phyloP scores from a whole-genome alignment of 2,888 invertebrate genomes.

The Brachypterus glaber region DNA sequence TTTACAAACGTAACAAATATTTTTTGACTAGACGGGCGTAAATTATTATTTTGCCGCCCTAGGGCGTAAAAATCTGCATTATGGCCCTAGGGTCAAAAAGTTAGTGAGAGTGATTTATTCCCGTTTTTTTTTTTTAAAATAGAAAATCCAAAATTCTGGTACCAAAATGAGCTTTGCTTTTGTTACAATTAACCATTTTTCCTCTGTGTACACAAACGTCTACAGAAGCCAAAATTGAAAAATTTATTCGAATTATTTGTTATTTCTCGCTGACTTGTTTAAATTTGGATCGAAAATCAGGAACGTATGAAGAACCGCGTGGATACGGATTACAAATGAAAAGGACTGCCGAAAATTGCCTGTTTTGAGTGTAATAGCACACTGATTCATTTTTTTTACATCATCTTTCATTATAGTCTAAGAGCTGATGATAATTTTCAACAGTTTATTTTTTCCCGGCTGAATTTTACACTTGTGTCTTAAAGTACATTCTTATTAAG shows the following conservation, averaged over 20 bases:
- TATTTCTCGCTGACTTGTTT: slow-evolving; percentile 19
- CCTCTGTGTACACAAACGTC: slow-evolving; percentile 36
- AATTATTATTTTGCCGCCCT: too few relatives aligned
- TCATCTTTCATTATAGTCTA: too few relatives aligned
- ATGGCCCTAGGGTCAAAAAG: too few relatives aligned
- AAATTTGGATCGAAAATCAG: slow-evolving; percentile 39
- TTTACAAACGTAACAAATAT: too few relatives aligned
- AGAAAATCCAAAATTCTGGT: too few relatives aligned
- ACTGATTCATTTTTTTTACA: slow-evolving; percentile 30
- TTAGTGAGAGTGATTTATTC: too few relatives aligned
- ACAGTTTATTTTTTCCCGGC: too few relatives aligned
- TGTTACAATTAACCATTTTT: slow-evolving; percentile 16
- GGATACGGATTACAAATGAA: slow-evolving; percentile 54
- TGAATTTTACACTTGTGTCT: too few relatives aligned
- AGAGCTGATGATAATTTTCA: too few relatives aligned
- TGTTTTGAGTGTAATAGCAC: slow-evolving; percentile 37
- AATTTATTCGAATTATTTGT: slow-evolving; percentile 14
- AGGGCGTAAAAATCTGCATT: too few relatives aligned
- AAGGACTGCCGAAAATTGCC: slow-evolving; percentile 12
- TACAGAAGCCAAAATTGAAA: slow-evolving; percentile 7
- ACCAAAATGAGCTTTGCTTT: slow-evolving; percentile 4
- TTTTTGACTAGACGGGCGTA: too few relatives aligned
- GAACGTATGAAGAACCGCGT: slow-evolving; percentile 53
- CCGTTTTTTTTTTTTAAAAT: too few relatives aligned
- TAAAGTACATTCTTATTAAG: slow-evolving; percentile 6